Evolutionary conservation across 1,140 invertebrate species (phyloP).

Genomic region (Drosophila eugracilis): DNA sequence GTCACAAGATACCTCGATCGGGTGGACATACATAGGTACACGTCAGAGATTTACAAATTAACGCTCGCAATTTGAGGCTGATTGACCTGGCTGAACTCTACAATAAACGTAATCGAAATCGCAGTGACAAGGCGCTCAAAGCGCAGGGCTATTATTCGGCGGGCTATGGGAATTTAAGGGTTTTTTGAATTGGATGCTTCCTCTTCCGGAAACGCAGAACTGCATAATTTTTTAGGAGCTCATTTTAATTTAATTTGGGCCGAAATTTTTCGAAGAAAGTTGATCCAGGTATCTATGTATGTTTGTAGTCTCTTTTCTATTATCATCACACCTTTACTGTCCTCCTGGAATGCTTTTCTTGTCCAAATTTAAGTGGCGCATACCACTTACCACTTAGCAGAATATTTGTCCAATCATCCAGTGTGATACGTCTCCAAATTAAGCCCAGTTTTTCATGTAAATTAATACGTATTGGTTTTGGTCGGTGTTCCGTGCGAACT

Average conservation of each 20-base stretch:
- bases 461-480: constrained; percentile 21
- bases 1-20: constrained; percentile 17
- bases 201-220: neutral
- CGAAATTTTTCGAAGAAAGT: neutral
- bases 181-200: constrained; percentile 4
- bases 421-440: constrained; percentile 14
- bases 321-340: no score
- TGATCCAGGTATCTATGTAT: constrained; percentile 9
- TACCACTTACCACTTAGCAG: constrained; percentile 12
- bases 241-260: constrained; percentile 9
- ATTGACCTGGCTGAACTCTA: constrained; percentile 21
- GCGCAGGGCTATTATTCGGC: constrained; percentile 6
- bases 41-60: constrained; percentile 30
- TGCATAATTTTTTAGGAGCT: constrained; percentile 3
- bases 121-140: constrained; percentile 36
- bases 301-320: no score
- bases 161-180: neutral
- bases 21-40: constrained; percentile 20
- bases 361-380: neutral
- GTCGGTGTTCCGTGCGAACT: constrained; percentile 2
- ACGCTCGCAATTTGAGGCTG: neutral
- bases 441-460: constrained; percentile 28
- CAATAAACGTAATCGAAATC: neutral
- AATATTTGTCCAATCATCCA: neutral
- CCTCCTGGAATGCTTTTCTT: neutral